Conservation (phyloP, 1,140 invertebrate genomes). For the Popillia japonica region DNA sequence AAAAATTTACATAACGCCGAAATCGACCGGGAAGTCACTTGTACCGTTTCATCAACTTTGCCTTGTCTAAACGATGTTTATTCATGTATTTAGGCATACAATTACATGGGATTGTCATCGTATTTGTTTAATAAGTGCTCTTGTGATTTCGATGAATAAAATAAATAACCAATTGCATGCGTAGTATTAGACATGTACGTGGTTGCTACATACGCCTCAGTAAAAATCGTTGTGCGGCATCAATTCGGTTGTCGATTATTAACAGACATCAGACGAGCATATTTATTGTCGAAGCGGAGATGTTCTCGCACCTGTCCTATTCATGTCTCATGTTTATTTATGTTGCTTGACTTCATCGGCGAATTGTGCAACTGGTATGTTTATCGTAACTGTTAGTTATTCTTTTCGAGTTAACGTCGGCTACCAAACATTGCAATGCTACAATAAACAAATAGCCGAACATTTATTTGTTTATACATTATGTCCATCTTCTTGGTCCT, state of each 20-base stretch:
- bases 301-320: conserved; percentile 19
- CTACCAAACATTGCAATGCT: neutral
- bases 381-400: conserved; percentile 3
- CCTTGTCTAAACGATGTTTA: conserved; percentile 5
- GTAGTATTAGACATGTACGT: neutral
- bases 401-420: neutral
- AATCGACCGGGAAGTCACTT: neutral
- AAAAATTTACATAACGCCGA: conserved; percentile 9
- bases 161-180: neutral
- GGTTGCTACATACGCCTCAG: neutral
- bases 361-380: conserved; percentile 1
- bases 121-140: conserved; percentile 25
- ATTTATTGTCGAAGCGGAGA: conserved; percentile 15
- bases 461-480: neutral
- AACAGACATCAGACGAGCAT: neutral
- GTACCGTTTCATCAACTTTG: neutral
- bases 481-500: neutral
- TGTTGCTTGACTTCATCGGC: neutral
- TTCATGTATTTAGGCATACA: conserved; percentile 6
- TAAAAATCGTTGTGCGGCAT: neutral
- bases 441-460: neutral
- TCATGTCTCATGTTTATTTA: conserved; percentile 4
- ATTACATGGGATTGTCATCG: neutral
- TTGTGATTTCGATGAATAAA: neutral
- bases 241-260: neutral